These are phyloP conservation scores for Papilio xuthus DNA, from an alignment of 1,140 invertebrate genomes.

Conservation along the genomic window DNA sequence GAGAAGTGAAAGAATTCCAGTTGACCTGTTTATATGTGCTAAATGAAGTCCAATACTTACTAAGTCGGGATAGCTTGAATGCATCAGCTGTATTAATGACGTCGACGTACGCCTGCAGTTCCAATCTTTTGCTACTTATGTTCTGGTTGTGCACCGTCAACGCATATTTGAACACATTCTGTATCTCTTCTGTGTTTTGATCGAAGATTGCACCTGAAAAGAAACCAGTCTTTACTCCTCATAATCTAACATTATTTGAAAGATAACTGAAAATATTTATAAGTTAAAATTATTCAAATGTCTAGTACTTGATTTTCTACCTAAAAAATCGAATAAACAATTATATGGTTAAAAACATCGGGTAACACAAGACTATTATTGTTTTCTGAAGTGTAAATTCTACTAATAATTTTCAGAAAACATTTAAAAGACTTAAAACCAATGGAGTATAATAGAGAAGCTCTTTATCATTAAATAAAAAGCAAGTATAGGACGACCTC, in stretches of 20 bases:
- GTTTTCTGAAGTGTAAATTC: not conserved
- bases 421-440: not conserved
- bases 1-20: conserved; percentile 13
- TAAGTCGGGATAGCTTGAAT: conserved; percentile 93
- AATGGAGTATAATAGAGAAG: conserved; percentile 34
- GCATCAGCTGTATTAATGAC: conserved; percentile 95
- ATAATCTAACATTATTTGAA: not conserved
- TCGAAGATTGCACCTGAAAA: conserved; percentile 93
- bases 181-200: conserved; percentile 93
- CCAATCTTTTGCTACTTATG: conserved; percentile 88
- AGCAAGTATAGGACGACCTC: conserved; percentile 45
- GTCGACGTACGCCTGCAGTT: conserved; percentile 93
- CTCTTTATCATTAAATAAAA: conserved; percentile 60
- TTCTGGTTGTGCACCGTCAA: conserved; percentile 92
- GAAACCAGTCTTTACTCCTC: conserved; percentile 42
- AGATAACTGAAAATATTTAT: not conserved
- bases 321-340: not conserved
- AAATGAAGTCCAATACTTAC: conserved; percentile 84
- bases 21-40: conserved; percentile 33
- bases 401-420: not conserved
- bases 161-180: conserved; percentile 94
- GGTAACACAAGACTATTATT: not conserved
- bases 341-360: not conserved
- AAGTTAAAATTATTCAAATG: not conserved
- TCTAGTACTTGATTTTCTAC: no score